Evolutionary conservation across 2,888 invertebrate genomes (phyloP).

Genomic region (Tribolium freemani): DNA sequence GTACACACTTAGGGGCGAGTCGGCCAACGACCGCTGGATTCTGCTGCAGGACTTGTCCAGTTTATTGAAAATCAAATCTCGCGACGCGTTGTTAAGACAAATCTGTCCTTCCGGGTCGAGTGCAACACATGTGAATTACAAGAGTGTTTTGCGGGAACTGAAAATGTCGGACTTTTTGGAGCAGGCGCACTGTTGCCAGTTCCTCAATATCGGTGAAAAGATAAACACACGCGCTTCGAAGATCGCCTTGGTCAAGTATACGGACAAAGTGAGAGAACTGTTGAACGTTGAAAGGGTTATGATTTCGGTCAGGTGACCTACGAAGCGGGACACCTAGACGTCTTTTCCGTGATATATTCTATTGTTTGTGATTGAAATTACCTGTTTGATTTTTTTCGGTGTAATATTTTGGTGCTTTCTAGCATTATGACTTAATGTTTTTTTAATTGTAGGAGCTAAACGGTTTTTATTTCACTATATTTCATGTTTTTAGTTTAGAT

Average conservation of each 20-base stretch:
- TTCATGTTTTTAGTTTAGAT: slow-evolving; percentile 19
- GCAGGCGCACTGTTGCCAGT: slow-evolving; percentile 84
- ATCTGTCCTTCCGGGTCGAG: slow-evolving; percentile 71
- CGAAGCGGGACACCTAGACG: slow-evolving; percentile 11
- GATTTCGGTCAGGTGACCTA: slow-evolving; percentile 73
- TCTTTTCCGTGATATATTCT: slow-evolving; percentile 42
- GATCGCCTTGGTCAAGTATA: slow-evolving; percentile 86
- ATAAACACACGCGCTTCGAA: slow-evolving; percentile 85
- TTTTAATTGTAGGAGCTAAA: too few species aligned
- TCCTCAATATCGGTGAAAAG: slow-evolving; percentile 83
- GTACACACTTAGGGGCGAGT: slow-evolving; percentile 78
- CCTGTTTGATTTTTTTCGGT: slow-evolving; percentile 39
- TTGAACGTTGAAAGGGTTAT: slow-evolving; percentile 85
- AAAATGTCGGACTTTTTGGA: slow-evolving; percentile 86
- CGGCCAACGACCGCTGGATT: slow-evolving; percentile 82
- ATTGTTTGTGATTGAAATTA: slow-evolving; percentile 38
- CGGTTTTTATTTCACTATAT: slow-evolving; percentile 14
- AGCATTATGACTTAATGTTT: slow-evolving; percentile 36
- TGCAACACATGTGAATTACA: slow-evolving; percentile 52
- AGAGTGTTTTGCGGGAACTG: slow-evolving; percentile 75
- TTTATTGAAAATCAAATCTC: slow-evolving; percentile 83
- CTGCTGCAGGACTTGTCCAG: slow-evolving; percentile 84
- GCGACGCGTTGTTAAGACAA: slow-evolving; percentile 84
- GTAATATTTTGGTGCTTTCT: slow-evolving; percentile 40
- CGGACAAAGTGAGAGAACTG: slow-evolving; percentile 85